Evolutionary conservation across 2,888 invertebrate species (phyloP).

Genomic region (Machimus atricapillus): DNA sequence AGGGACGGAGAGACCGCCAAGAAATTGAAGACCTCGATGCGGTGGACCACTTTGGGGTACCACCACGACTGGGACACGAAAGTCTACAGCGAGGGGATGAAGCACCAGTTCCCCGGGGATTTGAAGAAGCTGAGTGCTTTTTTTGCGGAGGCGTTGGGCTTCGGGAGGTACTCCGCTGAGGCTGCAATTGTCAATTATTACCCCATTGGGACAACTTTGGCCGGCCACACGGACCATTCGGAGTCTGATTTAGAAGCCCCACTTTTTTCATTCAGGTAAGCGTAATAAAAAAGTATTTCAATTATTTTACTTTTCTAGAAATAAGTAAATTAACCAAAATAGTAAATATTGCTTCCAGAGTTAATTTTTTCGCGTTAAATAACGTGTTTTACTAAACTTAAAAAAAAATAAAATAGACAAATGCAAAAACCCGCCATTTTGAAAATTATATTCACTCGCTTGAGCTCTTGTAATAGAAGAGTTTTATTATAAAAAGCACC

Average conservation of each 20-base stretch:
- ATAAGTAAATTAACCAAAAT: too few species aligned
- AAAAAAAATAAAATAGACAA: too few species aligned
- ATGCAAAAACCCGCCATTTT: too few species aligned
- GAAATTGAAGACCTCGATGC: conserved; percentile 64
- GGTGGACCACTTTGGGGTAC: conserved; percentile 97
- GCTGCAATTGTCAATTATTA: conserved; percentile 98
- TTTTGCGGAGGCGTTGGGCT: conserved; percentile 69
- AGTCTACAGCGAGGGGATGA: conserved; percentile 75
- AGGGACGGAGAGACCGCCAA: conserved; percentile 47
- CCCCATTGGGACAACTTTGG: conserved; percentile 88
- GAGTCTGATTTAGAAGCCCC: conserved; percentile 87
- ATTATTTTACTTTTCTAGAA: neutral
- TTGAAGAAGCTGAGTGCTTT: conserved; percentile 70
- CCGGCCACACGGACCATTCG: conserved; percentile 94
- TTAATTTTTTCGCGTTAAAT: too few species aligned
- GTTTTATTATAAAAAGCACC: too few species aligned
- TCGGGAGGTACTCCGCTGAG: conserved; percentile 74
- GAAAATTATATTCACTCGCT: too few species aligned
- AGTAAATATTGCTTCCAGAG: too few species aligned
- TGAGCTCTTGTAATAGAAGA: too few species aligned
- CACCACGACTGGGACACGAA: conserved; percentile 99
- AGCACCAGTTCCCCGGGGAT: conserved; percentile 76
- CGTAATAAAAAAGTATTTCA: neutral
- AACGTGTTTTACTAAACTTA: too few species aligned
- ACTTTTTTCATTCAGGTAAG: conserved; percentile 85